Conservation (phyloP, 37 sponge, comb jelly and placozoan species). For the Mnemiopsis leidyi region DNA sequence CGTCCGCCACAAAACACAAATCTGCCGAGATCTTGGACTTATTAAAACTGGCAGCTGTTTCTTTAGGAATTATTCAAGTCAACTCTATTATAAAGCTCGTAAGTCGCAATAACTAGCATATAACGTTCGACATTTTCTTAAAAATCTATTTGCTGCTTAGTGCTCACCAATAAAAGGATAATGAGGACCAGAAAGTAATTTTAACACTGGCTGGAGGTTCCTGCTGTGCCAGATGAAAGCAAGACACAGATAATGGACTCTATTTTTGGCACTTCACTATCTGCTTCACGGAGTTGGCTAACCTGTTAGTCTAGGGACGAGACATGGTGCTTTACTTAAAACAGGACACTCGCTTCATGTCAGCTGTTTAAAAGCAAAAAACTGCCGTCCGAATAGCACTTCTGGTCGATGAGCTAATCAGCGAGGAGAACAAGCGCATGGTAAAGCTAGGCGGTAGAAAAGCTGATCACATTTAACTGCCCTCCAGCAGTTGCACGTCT, state of each 20-base stretch:
- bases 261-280: background rate
- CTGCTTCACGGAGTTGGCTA: background rate
- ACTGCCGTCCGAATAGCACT: background rate
- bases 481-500: background rate
- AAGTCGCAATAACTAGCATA: too few species aligned
- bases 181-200: background rate
- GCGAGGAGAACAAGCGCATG: background rate
- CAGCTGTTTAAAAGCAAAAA: background rate
- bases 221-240: too few species aligned
- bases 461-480: background rate
- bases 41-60: too few species aligned
- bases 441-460: background rate
- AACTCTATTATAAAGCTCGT: too few species aligned
- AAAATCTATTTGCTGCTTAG: too few species aligned
- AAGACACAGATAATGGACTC: background rate
- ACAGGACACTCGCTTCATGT: background rate
- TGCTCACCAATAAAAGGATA: background rate
- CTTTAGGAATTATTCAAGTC: too few species aligned
- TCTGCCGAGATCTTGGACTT: too few species aligned
- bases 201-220: background rate
- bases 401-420: background rate
- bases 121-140: too few species aligned
- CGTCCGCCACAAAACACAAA: too few species aligned
- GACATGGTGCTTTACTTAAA: background rate
- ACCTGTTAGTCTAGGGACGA: background rate